Evolutionary conservation across 1,140 invertebrate genomes (phyloP).

Genomic region (Octopus sinensis): DNA sequence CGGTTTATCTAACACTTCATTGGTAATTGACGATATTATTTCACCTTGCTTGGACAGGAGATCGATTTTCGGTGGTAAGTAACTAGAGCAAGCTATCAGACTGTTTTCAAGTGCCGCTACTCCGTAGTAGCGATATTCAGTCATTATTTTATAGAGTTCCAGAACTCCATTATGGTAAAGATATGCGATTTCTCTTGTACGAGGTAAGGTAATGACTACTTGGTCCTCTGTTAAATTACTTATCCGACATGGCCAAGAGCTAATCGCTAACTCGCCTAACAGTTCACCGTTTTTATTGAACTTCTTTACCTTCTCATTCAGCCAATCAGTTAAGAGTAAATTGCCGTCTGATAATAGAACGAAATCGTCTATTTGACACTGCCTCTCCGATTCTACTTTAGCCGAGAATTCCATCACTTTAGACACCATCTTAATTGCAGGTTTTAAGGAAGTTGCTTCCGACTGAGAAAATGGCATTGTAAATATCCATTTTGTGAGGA

Average conservation of each 20-base stretch:
- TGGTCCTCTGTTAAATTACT: background rate
- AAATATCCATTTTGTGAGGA: background rate
- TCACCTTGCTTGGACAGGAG: background rate
- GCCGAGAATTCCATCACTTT: background rate
- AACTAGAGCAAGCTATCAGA: background rate
- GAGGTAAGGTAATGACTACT: background rate
- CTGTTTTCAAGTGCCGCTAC: background rate
- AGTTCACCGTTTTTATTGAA: background rate
- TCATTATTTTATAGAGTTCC: background rate
- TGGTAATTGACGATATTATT: background rate
- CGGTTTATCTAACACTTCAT: background rate
- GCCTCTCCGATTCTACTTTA: background rate
- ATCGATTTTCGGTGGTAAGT: background rate
- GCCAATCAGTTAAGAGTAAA: background rate
- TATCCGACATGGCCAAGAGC: background rate
- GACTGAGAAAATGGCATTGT: background rate
- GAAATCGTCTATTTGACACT: background rate
- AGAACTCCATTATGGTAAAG: background rate
- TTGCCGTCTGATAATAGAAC: background rate
- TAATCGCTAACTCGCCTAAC: background rate
- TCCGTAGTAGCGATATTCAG: background rate
- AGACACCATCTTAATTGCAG: background rate
- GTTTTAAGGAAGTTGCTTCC: background rate
- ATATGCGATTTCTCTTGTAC: background rate
- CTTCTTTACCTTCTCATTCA: background rate